Evolutionary conservation across 2,888 invertebrate species (phyloP).

Genomic region (Crossocerus cetratus): DNA sequence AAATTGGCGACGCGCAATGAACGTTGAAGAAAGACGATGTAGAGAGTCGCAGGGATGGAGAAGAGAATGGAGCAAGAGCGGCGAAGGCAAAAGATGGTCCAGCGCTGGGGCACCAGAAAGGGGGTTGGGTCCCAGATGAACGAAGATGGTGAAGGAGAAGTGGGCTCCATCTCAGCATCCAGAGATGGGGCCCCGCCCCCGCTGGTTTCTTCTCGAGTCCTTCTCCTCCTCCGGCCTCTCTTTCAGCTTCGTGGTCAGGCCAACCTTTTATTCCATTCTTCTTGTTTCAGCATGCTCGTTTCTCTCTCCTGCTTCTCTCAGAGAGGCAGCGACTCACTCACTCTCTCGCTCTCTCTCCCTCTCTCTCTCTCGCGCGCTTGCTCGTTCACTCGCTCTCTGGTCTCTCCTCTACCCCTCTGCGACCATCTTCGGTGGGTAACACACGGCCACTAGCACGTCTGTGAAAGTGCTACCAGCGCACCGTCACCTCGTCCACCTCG

Average conservation of each 20-base stretch:
- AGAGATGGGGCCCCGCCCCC: constrained; percentile 72
- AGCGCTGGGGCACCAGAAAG: constrained; percentile 52
- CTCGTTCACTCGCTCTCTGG: constrained; percentile 19
- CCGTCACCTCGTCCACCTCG: constrained; percentile 26
- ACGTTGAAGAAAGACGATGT: not conserved
- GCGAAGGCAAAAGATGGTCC: constrained; percentile 65
- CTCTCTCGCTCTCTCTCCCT: constrained; percentile 15
- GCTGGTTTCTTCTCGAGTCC: constrained; percentile 64
- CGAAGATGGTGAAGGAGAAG: constrained; percentile 71
- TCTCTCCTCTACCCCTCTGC: constrained; percentile 1
- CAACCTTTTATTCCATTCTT: constrained; percentile 65
- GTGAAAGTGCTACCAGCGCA: constrained; percentile 5
- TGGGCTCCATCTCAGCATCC: constrained; percentile 72
- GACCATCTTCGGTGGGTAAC: not conserved
- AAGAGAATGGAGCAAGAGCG: constrained; percentile 34
- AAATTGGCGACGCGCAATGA: no score
- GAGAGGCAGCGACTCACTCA: no score
- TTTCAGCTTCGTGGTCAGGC: constrained; percentile 59
- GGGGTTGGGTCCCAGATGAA: constrained; percentile 73
- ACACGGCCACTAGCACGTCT: not conserved
- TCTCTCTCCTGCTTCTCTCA: constrained; percentile 40
- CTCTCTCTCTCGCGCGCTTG: constrained; percentile 18
- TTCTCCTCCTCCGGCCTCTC: constrained; percentile 59
- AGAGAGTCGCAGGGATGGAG: constrained; percentile 3
- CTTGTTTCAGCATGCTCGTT: constrained; percentile 57